Conservation (phyloP, 30 jellyfish, hydroid and myxozoan genomes). For the Aurelia sp. region DNA sequence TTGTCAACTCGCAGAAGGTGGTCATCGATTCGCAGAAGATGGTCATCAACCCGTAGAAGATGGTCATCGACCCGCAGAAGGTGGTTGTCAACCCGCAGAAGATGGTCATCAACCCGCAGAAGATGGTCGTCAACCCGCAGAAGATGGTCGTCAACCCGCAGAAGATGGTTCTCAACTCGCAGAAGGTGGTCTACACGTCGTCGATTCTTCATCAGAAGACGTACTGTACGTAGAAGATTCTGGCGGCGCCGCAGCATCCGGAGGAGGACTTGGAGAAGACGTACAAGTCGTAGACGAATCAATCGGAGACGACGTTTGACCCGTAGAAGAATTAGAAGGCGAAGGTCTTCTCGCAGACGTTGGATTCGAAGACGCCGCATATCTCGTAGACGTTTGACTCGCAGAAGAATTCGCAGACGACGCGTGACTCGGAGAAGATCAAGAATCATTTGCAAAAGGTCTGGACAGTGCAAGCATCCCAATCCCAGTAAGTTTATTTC, state of each 20-base stretch:
- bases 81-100: background rate
- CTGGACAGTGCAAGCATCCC: background rate
- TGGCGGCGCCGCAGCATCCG: background rate
- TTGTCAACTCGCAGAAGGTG: slow-evolving; percentile 19
- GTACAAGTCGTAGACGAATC: slow-evolving; percentile 6
- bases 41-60: background rate
- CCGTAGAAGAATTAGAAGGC: slow-evolving; percentile 27
- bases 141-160: background rate
- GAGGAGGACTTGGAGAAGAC: slow-evolving; percentile 18
- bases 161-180: slow-evolving; percentile 2
- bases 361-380: background rate
- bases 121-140: background rate
- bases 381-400: slow-evolving; percentile 2
- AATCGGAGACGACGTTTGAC: background rate
- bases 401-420: slow-evolving; percentile 14
- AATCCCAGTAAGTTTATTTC: background rate
- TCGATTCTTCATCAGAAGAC: slow-evolving; percentile 14
- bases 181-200: slow-evolving; percentile 1
- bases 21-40: background rate
- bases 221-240: slow-evolving; percentile 13
- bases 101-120: background rate
- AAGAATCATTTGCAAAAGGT: background rate
- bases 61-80: slow-evolving; percentile 4
- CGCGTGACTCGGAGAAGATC: background rate
- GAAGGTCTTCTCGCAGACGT: slow-evolving; percentile 6